phyloP scores from a whole-genome alignment of 2,888 invertebrate genomes.

The Agrotis segetum region DNA sequence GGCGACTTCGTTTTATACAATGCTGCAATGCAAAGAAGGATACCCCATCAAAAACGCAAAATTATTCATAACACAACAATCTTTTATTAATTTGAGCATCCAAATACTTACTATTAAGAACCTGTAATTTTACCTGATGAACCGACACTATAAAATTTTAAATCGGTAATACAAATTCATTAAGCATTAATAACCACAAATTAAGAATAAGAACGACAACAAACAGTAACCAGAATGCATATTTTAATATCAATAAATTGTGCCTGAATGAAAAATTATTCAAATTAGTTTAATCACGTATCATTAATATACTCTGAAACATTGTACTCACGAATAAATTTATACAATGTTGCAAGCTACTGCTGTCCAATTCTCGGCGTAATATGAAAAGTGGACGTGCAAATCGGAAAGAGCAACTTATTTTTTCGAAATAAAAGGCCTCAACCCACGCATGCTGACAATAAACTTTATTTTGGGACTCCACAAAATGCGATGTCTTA shows the following conservation, averaged over 20 bases:
- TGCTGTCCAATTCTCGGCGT: conserved; percentile 40
- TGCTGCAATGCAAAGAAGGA: too few relatives aligned
- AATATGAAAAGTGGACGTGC: conserved; percentile 60
- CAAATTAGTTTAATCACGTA: conserved; percentile 49
- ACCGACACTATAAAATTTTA: neutral
- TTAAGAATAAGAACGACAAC: conserved; percentile 35
- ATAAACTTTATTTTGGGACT: conserved; percentile 87
- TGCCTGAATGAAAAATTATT: conserved; percentile 55
- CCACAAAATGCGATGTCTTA: conserved; percentile 76
- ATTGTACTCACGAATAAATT: conserved; percentile 35
- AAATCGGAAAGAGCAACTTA: conserved; percentile 41
- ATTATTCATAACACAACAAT: neutral
- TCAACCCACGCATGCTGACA: conserved; percentile 80
- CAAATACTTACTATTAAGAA: neutral
- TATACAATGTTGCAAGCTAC: conserved; percentile 58
- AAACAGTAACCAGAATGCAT: conserved; percentile 47
- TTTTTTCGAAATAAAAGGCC: conserved; percentile 67
- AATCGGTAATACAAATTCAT: conserved; percentile 30
- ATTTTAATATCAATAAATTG: conserved; percentile 44
- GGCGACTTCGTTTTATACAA: too few relatives aligned
- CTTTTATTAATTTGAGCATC: neutral
- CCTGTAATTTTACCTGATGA: neutral
- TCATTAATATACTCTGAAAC: conserved; percentile 54
- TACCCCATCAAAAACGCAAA: too few relatives aligned
- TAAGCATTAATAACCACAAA: conserved; percentile 40